Conservation (phyloP, 2,888 invertebrate species). For the Mythimna albipuncta region DNA sequence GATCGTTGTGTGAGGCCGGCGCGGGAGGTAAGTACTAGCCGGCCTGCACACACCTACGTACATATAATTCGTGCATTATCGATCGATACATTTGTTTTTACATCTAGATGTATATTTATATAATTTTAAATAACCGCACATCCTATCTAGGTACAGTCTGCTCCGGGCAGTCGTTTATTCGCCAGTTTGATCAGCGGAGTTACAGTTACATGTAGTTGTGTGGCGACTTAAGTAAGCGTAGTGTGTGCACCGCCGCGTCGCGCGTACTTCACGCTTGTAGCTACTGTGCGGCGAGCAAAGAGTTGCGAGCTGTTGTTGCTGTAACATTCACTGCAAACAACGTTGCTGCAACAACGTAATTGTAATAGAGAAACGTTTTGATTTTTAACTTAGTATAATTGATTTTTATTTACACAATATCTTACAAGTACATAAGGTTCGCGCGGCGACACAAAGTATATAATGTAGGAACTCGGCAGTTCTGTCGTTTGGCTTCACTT, state of each 20-base stretch:
- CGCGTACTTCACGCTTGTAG: slow-evolving; percentile 15
- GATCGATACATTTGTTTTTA: slow-evolving; percentile 65
- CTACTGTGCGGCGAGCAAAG: slow-evolving; percentile 17
- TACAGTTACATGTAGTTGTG: slow-evolving; percentile 58
- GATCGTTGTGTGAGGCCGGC: slow-evolving; percentile 17
- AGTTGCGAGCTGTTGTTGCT: slow-evolving; percentile 10
- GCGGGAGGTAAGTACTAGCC: slow-evolving; percentile 24
- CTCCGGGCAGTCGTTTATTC: slow-evolving; percentile 69
- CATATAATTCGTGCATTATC: slow-evolving; percentile 64
- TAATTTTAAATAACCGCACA: slow-evolving; percentile 64
- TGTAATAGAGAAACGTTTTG: slow-evolving; percentile 19
- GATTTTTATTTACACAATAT: slow-evolving; percentile 29
- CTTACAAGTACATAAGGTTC: slow-evolving; percentile 36
- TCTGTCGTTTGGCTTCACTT: slow-evolving; percentile 58
- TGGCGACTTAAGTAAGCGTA: slow-evolving; percentile 63
- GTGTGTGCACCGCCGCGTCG: slow-evolving; percentile 38
- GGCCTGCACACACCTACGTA: slow-evolving; percentile 53
- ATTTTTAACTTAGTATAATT: slow-evolving; percentile 8
- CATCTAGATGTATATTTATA: slow-evolving; percentile 64
- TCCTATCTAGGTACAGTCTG: slow-evolving; percentile 67
- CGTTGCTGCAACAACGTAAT: slow-evolving; percentile 24
- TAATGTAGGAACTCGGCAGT: slow-evolving; percentile 65
- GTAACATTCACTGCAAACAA: slow-evolving; percentile 33
- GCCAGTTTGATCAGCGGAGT: slow-evolving; percentile 68
- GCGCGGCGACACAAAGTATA: slow-evolving; percentile 43